Evolutionary conservation across 2,888 invertebrate species (phyloP), one percentile per base, ranked within the genome.

Genomic region (Drosophila crucigera): DNA sequence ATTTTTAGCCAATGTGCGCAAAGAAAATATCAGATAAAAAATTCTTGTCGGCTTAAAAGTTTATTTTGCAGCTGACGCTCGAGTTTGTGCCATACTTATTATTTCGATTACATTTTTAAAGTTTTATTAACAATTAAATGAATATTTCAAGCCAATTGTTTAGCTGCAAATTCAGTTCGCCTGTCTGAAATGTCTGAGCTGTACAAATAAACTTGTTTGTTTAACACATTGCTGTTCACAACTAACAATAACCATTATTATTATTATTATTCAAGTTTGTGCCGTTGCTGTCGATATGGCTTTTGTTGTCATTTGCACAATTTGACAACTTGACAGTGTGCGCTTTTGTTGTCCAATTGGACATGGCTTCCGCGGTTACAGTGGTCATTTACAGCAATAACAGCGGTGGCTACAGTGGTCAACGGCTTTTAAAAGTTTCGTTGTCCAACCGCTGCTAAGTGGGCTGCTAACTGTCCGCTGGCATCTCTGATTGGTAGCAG

Each of bases 341-440:
- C 68, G 67, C 54, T 76, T 75, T 76, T 68, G 66, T 71, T 71
- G 70, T 41, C 41, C 60, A 66, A 67, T 83, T 80, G 81, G 81
- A 73, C 66, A 67, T 60, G 89, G 86, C 86, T 85, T 69, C 89
- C 77, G 80, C 65, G 83, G 84, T 79, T 66, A 65, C 61, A 65
- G 64, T 64, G 58, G 63, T 65, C 47, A 43, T 35, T 22, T 28
- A 30, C 35, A 41, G 41, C 53, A 47, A 37, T 76, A 31, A 58
- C 60, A 76, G 52, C 49, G 59, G 59, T 49, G 58, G 63, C 52
- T 39, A 35, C 53, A 54, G 52, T 61, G 68, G 74, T 31, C 25
- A 25, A 22, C 47, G 22, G 14, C 22, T 22, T 47, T 49, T 49
- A 47, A 59, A 11, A 28, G 55, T 41, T 47, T 7, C 22, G 47